Evolutionary conservation across 2,797 vertebrate genomes (phyloP).

Genomic region (Allobates femoralis): DNA sequence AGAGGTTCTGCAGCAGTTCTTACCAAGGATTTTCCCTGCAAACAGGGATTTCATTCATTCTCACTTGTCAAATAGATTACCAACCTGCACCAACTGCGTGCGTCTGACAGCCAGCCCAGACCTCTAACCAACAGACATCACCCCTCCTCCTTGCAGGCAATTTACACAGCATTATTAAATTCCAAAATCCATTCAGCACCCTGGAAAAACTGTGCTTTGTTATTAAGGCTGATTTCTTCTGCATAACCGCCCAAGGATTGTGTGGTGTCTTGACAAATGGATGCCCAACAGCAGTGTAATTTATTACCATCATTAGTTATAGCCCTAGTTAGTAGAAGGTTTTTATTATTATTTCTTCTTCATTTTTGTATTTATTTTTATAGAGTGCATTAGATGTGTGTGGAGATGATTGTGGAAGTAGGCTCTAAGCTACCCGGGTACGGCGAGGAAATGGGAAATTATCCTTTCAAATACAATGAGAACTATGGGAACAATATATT

Average conservation of each 20-base stretch:
- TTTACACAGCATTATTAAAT: slow-evolving; percentile 64
- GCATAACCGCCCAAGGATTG: slow-evolving; percentile 63
- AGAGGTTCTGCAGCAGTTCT: slow-evolving; percentile 19
- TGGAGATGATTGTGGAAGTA: not conserved
- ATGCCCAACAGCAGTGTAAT: slow-evolving; percentile 60
- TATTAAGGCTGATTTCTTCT: slow-evolving; percentile 64
- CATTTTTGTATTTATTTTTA: slow-evolving; percentile 59
- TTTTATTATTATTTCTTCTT: slow-evolving; percentile 55
- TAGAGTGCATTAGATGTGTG: slow-evolving; percentile 42
- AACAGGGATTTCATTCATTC: not conserved
- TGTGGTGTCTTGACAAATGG: slow-evolving; percentile 61
- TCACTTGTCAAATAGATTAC: slow-evolving; percentile 17
- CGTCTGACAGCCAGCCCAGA: slow-evolving; percentile 33
- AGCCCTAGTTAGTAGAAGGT: slow-evolving; percentile 59
- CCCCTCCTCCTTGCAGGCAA: slow-evolving; percentile 62
- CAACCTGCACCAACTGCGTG: slow-evolving; percentile 19
- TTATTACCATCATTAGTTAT: slow-evolving; percentile 63
- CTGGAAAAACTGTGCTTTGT: slow-evolving; percentile 63
- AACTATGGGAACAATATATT: not conserved
- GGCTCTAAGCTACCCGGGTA: not conserved
- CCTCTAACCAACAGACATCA: slow-evolving; percentile 47
- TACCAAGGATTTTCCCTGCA: not conserved
- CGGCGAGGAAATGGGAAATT: slow-evolving; percentile 22
- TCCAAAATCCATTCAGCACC: slow-evolving; percentile 65
- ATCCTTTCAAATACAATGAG: not conserved